Evolutionary conservation across 2,797 vertebrate species (phyloP), one percentile per base, ranked within the genome.

Genomic region (Anableps anableps): DNA sequence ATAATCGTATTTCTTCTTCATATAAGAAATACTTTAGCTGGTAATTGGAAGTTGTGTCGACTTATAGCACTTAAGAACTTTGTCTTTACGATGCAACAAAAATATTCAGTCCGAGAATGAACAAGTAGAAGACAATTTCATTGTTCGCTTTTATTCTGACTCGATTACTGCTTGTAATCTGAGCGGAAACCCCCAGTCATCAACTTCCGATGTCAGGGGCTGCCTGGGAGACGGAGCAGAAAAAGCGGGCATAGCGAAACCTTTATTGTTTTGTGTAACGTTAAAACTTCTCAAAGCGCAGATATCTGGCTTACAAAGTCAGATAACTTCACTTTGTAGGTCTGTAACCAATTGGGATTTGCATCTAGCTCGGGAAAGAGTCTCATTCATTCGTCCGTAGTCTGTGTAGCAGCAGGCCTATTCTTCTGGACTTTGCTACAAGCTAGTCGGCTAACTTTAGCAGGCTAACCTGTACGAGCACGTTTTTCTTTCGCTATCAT

Each of bases 191-290:
- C 0, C n/a, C 74, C 51, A 76, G 43, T 75, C 75, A 88, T 95
- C 90, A 93, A 92, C 93, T 93, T 95, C 94, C 95, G 88, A 92
- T 95, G 91, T 94, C 86, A 94, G 88, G 86, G 93, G 88, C 88
- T 82, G 82, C 66, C 91, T 86, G 88, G 88, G 88, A 92, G 93
- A 93, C 93, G 86, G 89, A 85, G 93, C 83, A 83, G 89, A 93
- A 93, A 92, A 94, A 95, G 94, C 94, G 94, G 93, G 92, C 93
- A 93, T 84, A 94, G 80, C 79, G 88, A 91, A 85, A 83, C 81
- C 89, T 85, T 85, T 84, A 74, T 87, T 85, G 85, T 91, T 88
- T 86, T 86, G 78, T 66, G 14, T 80, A 31, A 79, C 64, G 51
- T 79, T 38, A 13, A 51, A 83, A 76, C 41, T 38, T 51, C 76